Evolutionary conservation across 2,113 vertebrate genomes (phyloP).

Genomic region (Laticauda laticaudata): DNA sequence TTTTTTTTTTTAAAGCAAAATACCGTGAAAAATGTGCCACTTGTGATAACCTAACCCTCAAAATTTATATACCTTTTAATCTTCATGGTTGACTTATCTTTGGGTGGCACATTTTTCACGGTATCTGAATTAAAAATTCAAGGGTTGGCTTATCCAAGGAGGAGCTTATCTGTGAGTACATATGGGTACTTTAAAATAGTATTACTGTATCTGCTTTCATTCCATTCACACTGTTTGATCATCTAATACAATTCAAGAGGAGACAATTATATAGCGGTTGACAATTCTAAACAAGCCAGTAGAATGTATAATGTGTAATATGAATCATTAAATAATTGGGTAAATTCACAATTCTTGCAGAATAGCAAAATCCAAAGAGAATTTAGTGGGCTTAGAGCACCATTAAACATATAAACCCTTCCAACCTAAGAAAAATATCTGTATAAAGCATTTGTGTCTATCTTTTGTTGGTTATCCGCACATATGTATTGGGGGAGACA

Average conservation of each 20-base stretch:
- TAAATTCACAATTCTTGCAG: neutral
- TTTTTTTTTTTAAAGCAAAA: neutral
- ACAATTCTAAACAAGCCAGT: neutral
- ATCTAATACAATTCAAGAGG: neutral
- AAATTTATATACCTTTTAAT: neutral
- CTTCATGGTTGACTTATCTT: neutral
- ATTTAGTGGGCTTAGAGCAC: neutral
- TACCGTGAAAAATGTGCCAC: neutral
- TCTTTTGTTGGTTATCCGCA: neutral
- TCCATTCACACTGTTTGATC: neutral
- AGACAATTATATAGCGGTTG: neutral
- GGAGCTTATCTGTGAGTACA: neutral
- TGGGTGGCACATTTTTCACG: neutral
- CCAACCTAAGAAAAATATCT: neutral
- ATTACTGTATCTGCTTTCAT: neutral
- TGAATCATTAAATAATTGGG: neutral
- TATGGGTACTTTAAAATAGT: neutral
- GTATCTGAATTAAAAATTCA: neutral
- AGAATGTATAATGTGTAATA: neutral
- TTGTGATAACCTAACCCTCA: neutral
- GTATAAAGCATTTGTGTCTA: neutral
- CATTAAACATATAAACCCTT: neutral
- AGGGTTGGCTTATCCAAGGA: neutral
- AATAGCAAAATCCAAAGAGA: neutral
- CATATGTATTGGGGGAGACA: neutral